Percentiles rank a stretch among this genome's conserved stretches.
Evolutionary conservation across 2,888 invertebrate genomes (phyloP).

Genomic region (Thysanoteuthis rhombus): DNA sequence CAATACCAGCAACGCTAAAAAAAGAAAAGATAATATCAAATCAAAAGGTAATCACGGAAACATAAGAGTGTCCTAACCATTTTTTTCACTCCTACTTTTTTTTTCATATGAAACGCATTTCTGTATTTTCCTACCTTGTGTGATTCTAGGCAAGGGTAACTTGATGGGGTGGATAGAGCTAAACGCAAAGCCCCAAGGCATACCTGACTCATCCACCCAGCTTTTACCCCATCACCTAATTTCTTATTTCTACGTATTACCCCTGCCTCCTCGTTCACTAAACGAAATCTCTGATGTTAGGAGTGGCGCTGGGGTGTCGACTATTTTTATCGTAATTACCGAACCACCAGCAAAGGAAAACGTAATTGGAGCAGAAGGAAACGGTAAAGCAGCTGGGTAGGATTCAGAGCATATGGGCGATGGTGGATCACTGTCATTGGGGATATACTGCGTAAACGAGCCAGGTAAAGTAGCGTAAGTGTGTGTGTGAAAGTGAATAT

Average conservation of each 20-base stretch:
- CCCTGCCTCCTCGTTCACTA: not conserved
- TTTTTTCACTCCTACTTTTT: not conserved
- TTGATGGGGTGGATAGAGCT: not conserved
- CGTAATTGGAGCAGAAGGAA: not conserved
- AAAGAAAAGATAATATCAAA: no score
- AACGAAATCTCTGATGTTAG: not conserved
- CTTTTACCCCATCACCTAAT: not conserved
- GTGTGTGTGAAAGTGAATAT: not conserved
- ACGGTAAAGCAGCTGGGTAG: not conserved
- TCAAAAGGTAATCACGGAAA: not conserved
- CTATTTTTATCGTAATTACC: no score
- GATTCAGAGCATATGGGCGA: not conserved
- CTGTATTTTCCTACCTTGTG: not conserved
- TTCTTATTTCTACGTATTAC: not conserved
- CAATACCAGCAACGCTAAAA: no score
- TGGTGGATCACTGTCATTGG: not conserved
- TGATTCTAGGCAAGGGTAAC: not conserved
- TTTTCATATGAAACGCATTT: no score
- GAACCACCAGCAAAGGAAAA: not conserved
- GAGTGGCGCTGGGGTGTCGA: not conserved
- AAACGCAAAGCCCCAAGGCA: not conserved
- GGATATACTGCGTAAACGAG: not conserved
- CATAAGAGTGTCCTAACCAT: no score
- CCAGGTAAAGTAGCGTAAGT: not conserved
- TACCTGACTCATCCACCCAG: not conserved